phyloP scores from a whole-genome alignment of 2,113 vertebrate genomes.

The Hypomesus transpacificus region DNA sequence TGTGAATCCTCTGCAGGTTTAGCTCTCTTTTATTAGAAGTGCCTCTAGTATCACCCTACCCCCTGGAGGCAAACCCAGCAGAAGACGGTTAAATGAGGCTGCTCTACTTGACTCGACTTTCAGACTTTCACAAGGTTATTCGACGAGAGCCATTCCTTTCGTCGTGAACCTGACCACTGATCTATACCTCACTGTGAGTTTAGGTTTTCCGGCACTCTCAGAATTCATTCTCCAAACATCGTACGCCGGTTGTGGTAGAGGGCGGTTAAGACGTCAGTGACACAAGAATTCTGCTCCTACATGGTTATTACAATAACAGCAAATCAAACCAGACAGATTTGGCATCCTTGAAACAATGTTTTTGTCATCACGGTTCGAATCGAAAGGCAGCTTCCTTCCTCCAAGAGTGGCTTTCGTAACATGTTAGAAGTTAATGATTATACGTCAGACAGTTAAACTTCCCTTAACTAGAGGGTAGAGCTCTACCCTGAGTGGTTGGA shows the following conservation, averaged over 20 bases:
- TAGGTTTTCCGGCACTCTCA: constrained; percentile 5
- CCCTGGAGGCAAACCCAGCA: constrained; percentile 19
- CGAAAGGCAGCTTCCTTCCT: neutral
- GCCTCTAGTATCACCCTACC: constrained; percentile 16
- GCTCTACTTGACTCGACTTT: constrained; percentile 21
- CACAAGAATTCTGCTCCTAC: neutral
- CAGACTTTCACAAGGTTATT: constrained; percentile 3
- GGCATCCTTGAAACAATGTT: neutral
- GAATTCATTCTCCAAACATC: constrained; percentile 9
- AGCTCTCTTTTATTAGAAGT: constrained; percentile 41
- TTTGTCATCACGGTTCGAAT: neutral
- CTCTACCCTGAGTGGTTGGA: neutral
- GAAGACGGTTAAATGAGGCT: constrained; percentile 19
- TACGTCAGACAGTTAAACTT: neutral
- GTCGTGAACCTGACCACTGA: neutral
- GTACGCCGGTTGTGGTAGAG: neutral
- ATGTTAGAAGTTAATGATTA: neutral
- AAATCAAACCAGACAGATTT: constrained; percentile 1
- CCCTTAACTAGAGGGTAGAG: neutral
- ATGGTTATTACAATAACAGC: constrained; percentile 4
- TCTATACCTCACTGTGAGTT: constrained; percentile 6
- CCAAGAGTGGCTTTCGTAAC: too few relatives aligned
- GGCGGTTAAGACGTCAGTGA: constrained; percentile 5
- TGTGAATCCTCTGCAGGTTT: constrained; percentile 36
- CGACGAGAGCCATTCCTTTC: neutral